Evolutionary conservation across 2,797 vertebrate genomes (phyloP).

Genomic region (Sorex maritimensis): DNA sequence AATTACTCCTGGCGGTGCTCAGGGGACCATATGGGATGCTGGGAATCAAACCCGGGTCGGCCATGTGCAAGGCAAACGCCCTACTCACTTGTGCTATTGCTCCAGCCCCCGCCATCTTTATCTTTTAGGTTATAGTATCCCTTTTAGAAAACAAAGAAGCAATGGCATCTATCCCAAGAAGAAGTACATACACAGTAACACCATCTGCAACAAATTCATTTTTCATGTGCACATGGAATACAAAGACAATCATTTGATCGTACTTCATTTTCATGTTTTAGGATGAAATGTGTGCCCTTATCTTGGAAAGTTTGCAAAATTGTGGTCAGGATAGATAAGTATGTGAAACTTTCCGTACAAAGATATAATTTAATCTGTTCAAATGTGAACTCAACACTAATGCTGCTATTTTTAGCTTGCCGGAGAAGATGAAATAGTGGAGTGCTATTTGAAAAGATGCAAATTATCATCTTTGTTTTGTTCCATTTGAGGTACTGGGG

Average conservation of each 20-base stretch:
- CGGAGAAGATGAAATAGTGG: background rate
- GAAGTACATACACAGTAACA: background rate
- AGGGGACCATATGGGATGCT: too few species aligned
- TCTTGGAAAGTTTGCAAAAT: constrained; percentile 20
- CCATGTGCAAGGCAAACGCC: background rate
- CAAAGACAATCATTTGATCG: background rate
- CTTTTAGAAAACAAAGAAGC: constrained; percentile 12
- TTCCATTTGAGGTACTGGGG: background rate
- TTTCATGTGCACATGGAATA: background rate
- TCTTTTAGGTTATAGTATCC: background rate
- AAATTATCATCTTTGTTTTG: constrained; percentile 22
- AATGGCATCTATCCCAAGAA: background rate
- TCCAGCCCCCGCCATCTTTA: background rate
- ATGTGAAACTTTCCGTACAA: background rate
- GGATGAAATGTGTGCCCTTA: background rate
- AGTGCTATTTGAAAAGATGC: background rate
- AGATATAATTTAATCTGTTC: background rate
- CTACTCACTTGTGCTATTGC: too few species aligned
- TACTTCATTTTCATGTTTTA: background rate
- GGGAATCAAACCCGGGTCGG: too few species aligned
- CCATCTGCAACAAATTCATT: constrained; percentile 47
- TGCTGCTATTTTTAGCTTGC: background rate
- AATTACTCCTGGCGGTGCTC: too few species aligned
- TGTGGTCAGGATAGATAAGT: background rate
- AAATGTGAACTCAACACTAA: constrained; percentile 30